phyloP scores from a whole-genome alignment of 2,797 vertebrate genomes.

The Heliangelus exortis region DNA sequence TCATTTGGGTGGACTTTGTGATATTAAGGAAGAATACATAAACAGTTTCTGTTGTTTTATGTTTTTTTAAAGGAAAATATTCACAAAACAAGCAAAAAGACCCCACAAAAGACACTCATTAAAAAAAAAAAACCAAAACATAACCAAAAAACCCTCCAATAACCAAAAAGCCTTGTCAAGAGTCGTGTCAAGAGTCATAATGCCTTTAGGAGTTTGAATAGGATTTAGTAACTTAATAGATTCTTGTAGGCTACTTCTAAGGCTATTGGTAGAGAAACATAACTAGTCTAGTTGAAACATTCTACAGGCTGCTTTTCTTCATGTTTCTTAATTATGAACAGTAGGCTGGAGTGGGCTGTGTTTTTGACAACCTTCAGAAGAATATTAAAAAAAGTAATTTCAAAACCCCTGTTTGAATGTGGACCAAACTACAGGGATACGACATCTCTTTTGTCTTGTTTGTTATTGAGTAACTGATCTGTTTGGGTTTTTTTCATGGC shows the following conservation, averaged over 20 bases:
- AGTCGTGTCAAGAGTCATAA: not conserved
- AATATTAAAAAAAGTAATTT: not conserved
- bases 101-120: accelerated
- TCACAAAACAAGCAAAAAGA: not conserved
- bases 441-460: slow-evolving; percentile 47
- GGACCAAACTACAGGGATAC: not conserved
- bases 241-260: not conserved
- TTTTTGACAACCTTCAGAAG: slow-evolving; percentile 29
- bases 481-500: not conserved
- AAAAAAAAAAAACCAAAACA: not conserved
- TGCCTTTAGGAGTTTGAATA: not conserved
- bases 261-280: not conserved
- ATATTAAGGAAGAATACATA: not conserved
- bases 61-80: not conserved
- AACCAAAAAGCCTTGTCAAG: not conserved
- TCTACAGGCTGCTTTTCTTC: not conserved
- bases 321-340: not conserved
- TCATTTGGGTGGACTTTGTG: not conserved
- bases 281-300: not conserved
- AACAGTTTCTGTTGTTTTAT: not conserved
- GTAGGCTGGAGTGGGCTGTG: not conserved
- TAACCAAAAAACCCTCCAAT: not conserved
- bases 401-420: not conserved
- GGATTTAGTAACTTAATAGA: not conserved
- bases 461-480: not conserved